Evolutionary conservation across 2,113 vertebrate species (phyloP).

Genomic region (Thamnophis sirtalis): DNA sequence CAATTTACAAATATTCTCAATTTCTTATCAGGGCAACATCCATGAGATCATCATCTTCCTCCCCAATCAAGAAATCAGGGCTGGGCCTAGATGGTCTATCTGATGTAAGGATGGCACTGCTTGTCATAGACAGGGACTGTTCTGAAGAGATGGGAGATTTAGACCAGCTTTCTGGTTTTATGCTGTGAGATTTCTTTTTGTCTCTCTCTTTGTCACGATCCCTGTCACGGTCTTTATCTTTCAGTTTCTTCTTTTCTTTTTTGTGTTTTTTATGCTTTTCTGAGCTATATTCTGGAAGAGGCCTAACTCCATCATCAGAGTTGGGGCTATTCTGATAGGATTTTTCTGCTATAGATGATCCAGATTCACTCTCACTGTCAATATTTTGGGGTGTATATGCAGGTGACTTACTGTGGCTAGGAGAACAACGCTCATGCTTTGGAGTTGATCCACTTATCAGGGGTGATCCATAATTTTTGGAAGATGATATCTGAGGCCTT

Average conservation of each 20-base stretch:
- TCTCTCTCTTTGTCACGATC: slow-evolving; percentile 89
- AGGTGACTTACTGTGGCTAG: slow-evolving; percentile 96
- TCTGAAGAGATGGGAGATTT: slow-evolving; percentile 91
- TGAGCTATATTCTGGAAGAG: slow-evolving; percentile 82
- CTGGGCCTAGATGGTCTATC: slow-evolving; percentile 86
- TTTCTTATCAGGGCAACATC: slow-evolving; percentile 93
- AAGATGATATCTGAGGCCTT: slow-evolving; percentile 86
- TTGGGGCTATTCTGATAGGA: slow-evolving; percentile 98
- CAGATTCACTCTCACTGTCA: slow-evolving; percentile 97
- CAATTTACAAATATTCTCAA: slow-evolving; percentile 44
- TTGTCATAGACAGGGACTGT: slow-evolving; percentile 79
- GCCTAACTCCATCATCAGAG: slow-evolving; percentile 88
- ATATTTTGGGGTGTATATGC: slow-evolving; percentile 92
- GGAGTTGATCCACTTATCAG: slow-evolving; percentile 96
- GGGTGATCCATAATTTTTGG: slow-evolving; percentile 89
- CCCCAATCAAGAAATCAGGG: slow-evolving; percentile 88
- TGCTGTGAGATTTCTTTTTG: slow-evolving; percentile 89
- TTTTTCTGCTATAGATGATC: slow-evolving; percentile 93
- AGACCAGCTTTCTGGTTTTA: slow-evolving; percentile 94
- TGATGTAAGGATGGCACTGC: slow-evolving; percentile 71
- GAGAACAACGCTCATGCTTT: slow-evolving; percentile 94
- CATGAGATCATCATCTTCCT: slow-evolving; percentile 97
- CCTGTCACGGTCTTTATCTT: slow-evolving; percentile 82
- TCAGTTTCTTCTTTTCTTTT: slow-evolving; percentile 96
- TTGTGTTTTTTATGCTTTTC: slow-evolving; percentile 99